Base-by-base conservation (phyloP, 2,888 invertebrate species). In the Drosophila fungiperda region DNA sequence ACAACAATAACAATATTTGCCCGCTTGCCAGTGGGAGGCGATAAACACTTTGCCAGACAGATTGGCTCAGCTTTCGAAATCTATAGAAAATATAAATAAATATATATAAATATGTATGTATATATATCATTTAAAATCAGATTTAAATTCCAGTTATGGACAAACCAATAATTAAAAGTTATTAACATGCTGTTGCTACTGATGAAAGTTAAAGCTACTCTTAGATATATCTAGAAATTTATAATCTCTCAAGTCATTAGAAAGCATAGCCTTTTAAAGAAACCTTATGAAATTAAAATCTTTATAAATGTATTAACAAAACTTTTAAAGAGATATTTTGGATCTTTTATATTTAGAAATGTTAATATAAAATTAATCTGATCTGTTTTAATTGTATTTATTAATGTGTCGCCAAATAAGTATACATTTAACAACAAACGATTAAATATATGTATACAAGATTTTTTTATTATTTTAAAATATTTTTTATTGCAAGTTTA, bases 61-160 rank as follows among this genome's bases (percentile, higher is more conserved):
- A 72, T 78, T 78, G 76, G 78, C 77, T 72, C 60, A 76, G 62
- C 78, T 78, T 78, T 80, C 78, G 64, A 78, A 80, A 59, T 26
- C 52, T 17, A 8, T 35, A 33, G 8, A 42, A 61, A 59, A 52
- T 35, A 11, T 33, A 35, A 26, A 60, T 29, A 29, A 32, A 23
- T 11, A 32, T 40, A 11, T 33, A 35, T 33, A 60, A 32, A 23
- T 42, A 23, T 15, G 26, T 40, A 48, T 17, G 26, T 45, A 49
- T 40, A 32, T 32, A 50, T 9, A 59, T 38, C 35, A 57, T 32
- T 29, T 17, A 36, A 9, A 52, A 76, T 80, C 80, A 54, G 78
- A 80, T 78, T 78, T 62, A 9, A 42, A 26, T 49, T 61, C 76
- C 71, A 67, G n/a, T 67, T 72, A 76, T 67, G 67, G 79, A n/a